Percentiles rank a stretch among this genome's conserved stretches.
Conservation (phyloP, 2,113 vertebrate genomes). For the Eretmochelys imbricata region DNA sequence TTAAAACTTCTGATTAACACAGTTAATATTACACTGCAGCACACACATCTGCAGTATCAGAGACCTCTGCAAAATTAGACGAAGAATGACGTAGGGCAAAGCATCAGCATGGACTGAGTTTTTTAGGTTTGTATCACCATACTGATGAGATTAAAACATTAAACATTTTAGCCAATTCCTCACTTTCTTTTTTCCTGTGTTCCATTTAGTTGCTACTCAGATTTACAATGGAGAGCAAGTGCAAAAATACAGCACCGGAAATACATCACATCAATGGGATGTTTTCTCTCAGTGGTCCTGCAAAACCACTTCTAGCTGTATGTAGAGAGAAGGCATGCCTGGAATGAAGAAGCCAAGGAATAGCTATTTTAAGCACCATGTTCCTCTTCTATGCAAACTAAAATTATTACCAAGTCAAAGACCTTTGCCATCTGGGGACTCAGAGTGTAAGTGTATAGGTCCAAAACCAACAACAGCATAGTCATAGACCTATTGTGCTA, state of each 20-base stretch:
- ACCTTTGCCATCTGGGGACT: accelerated
- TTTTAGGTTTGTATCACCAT: neutral
- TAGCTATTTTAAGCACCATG: neutral
- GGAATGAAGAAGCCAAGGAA: neutral
- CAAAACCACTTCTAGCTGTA: neutral
- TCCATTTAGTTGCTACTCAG: neutral
- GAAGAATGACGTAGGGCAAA: neutral
- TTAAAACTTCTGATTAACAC: neutral
- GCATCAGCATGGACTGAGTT: neutral
- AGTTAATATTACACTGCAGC: neutral
- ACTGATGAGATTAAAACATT: neutral
- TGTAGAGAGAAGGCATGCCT: accelerated
- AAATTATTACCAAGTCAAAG: accelerated
- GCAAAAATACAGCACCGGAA: neutral
- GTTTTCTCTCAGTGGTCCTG: neutral
- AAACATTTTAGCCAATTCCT: neutral
- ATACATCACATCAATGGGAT: neutral
- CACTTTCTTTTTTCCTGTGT: neutral
- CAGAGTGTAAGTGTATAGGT: neutral
- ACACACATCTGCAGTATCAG: neutral
- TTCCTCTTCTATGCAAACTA: neutral
- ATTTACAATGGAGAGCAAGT: neutral
- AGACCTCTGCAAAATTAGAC: neutral
- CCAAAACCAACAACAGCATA: neutral
- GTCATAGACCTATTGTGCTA: neutral